These are phyloP conservation scores for Pongo pygmaeus DNA, from an alignment of 2,113 vertebrate genomes.

Conservation along the genomic window DNA sequence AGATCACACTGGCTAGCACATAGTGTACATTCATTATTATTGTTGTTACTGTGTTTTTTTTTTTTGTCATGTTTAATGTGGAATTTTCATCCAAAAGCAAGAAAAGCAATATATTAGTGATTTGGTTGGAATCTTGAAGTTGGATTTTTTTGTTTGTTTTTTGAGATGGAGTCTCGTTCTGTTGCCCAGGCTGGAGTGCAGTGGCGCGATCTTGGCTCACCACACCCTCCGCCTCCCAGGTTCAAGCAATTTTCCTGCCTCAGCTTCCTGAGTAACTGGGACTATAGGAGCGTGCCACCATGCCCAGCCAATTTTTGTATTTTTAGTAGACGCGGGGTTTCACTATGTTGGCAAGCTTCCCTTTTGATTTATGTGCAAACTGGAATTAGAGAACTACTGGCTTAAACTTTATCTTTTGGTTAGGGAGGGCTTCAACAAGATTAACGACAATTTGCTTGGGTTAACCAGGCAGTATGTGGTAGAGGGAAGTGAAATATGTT, in stretches of 20 bases:
- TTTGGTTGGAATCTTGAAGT: background rate
- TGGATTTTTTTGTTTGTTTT: background rate
- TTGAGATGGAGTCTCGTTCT: too few species aligned
- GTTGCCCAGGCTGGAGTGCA: too few species aligned
- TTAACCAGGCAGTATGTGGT: background rate
- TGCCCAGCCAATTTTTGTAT: background rate
- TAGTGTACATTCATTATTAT: background rate
- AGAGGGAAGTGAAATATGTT: conserved; percentile 43
- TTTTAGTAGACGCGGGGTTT: background rate
- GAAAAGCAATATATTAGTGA: background rate
- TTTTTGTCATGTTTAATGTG: background rate
- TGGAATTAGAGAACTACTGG: background rate
- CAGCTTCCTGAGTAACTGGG: background rate
- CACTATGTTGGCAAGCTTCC: background rate
- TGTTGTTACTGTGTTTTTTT: background rate
- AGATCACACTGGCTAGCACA: background rate
- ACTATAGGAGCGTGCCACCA: background rate
- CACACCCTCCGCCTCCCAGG: too few species aligned
- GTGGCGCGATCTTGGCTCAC: too few species aligned
- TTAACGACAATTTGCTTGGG: background rate
- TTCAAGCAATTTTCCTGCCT: background rate
- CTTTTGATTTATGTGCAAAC: background rate
- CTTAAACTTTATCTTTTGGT: background rate
- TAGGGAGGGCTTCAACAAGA: conserved; percentile 11
- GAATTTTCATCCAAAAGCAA: background rate